phyloP scores from a whole-genome alignment of 1,140 invertebrate species.

The Babylonia areolata region DNA sequence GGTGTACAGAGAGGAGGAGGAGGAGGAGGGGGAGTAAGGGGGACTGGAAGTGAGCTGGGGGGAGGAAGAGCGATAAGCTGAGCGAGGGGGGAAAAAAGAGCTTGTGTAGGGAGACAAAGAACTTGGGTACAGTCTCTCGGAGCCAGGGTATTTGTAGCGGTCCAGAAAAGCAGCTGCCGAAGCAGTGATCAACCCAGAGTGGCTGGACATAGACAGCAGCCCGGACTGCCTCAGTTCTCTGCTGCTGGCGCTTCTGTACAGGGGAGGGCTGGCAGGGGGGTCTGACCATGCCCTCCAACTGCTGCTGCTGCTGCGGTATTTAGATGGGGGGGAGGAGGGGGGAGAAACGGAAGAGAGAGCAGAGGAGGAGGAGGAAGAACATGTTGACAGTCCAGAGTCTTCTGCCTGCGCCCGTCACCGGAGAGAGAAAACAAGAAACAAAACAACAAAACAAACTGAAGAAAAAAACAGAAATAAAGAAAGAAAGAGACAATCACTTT shows the following conservation, averaged over 20 bases:
- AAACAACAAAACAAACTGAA: not conserved
- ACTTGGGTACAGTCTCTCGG: not conserved
- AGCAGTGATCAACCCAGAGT: not conserved
- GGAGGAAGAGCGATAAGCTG: not conserved
- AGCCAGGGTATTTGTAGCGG: not conserved
- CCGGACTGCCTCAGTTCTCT: not conserved
- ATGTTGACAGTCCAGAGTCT: constrained; percentile 6
- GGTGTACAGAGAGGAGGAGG: too few relatives aligned
- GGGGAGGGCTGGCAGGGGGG: not conserved
- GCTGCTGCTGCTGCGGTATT: not conserved
- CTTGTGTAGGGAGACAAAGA: too few relatives aligned
- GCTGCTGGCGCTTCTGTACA: not conserved
- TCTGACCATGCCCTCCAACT: not conserved
- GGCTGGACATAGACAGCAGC: not conserved
- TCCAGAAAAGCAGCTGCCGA: constrained; percentile 22
- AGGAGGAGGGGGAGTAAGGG: too few relatives aligned
- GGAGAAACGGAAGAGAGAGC: not conserved
- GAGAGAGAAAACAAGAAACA: not conserved
- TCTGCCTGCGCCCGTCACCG: not conserved
- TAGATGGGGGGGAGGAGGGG: not conserved
- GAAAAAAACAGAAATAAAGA: not conserved
- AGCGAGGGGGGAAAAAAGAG: not conserved
- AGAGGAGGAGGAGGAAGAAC: constrained; percentile 13
- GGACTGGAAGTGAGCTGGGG: not conserved
- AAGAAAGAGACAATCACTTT: not conserved